Conservation (phyloP, 2,888 invertebrate genomes). For the Eupithecia insigniata region DNA sequence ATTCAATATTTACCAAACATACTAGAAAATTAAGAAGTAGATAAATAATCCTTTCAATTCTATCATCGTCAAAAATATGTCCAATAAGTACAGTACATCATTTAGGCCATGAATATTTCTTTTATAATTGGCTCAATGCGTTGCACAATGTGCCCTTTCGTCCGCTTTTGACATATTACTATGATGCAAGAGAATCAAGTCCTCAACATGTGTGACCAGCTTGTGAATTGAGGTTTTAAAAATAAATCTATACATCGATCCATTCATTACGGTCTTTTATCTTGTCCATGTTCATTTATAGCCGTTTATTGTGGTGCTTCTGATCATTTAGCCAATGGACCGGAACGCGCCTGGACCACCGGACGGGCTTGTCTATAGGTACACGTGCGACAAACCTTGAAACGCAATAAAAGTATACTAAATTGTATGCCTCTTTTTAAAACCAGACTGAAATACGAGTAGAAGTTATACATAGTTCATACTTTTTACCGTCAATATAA, state of each 20-base stretch:
- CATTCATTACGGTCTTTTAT: slow-evolving; percentile 42
- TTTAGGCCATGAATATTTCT: slow-evolving; percentile 46
- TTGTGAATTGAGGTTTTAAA: slow-evolving; percentile 39
- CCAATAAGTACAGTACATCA: slow-evolving; percentile 38
- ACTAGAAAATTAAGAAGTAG: neutral
- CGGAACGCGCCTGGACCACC: slow-evolving; percentile 35
- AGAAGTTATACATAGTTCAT: slow-evolving; percentile 30
- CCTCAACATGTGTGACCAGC: slow-evolving; percentile 35
- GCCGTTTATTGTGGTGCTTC: slow-evolving; percentile 31
- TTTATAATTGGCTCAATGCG: slow-evolving; percentile 53
- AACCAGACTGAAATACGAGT: slow-evolving; percentile 26
- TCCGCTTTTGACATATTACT: slow-evolving; percentile 71
- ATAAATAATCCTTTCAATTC: slow-evolving; percentile 22
- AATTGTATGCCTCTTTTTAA: slow-evolving; percentile 26
- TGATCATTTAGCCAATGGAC: slow-evolving; percentile 23
- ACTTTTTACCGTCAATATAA: slow-evolving; percentile 28
- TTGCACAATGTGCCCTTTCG: slow-evolving; percentile 68
- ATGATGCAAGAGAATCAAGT: slow-evolving; percentile 59
- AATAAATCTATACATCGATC: slow-evolving; percentile 43
- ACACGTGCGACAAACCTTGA: slow-evolving; percentile 33
- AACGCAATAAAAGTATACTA: slow-evolving; percentile 32
- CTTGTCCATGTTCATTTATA: slow-evolving; percentile 41
- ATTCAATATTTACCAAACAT: neutral
- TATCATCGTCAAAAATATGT: slow-evolving; percentile 22
- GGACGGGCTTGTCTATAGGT: slow-evolving; percentile 36